Evolutionary conservation across 2,113 vertebrate genomes (phyloP).

Genomic region (Python bivittatus): DNA sequence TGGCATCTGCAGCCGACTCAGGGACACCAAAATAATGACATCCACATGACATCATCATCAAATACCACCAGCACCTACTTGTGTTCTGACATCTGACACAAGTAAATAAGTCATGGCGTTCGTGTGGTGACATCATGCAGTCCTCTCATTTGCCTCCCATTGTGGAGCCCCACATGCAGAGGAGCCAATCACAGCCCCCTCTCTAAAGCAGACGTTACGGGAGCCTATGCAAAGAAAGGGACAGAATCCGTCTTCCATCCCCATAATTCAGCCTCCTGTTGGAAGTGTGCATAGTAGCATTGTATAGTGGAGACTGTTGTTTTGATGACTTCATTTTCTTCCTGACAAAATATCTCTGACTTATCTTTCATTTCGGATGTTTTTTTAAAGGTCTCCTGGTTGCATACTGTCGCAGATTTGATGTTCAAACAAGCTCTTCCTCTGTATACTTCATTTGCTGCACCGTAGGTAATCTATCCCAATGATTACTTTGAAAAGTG

Average conservation of each 20-base stretch:
- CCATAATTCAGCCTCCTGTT: neutral
- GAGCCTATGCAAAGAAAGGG: neutral
- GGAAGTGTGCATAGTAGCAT: neutral
- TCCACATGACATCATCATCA: too few relatives aligned
- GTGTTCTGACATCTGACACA: too few relatives aligned
- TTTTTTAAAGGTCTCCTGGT: constrained; percentile 85
- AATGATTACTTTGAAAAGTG: constrained; percentile 4
- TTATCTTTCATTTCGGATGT: neutral
- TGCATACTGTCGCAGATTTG: constrained; percentile 95
- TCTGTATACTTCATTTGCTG: constrained; percentile 87
- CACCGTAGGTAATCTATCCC: constrained; percentile 79
- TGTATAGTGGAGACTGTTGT: neutral
- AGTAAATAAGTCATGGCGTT: too few relatives aligned
- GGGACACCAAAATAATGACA: too few relatives aligned
- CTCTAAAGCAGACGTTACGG: too few relatives aligned
- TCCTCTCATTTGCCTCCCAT: too few relatives aligned
- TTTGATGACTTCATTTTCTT: neutral
- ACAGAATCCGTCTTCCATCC: too few relatives aligned
- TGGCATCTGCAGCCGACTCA: too few relatives aligned
- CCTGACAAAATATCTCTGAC: neutral
- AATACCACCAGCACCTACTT: too few relatives aligned
- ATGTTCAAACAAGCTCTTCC: constrained; percentile 84
- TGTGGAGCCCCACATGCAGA: too few relatives aligned
- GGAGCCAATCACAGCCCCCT: too few relatives aligned
- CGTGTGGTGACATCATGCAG: too few relatives aligned